phyloP scores from a whole-genome alignment of 2,888 invertebrate species.

The Perdita meconis region DNA sequence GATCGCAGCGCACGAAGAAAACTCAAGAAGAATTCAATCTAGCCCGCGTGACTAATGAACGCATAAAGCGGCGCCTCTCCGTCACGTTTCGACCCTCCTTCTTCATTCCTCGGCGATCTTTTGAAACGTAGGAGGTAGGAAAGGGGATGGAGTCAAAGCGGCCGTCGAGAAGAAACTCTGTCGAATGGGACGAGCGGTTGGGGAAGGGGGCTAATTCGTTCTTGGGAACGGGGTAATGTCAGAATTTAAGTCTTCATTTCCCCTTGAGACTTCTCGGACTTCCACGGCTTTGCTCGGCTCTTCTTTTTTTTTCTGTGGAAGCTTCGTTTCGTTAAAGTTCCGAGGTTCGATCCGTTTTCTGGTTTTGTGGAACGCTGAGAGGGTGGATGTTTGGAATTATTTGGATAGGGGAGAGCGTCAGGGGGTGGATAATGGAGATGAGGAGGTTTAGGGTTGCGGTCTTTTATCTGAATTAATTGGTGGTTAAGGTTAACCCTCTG shows the following conservation, averaged over 20 bases:
- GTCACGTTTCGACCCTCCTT: slow-evolving; percentile 43
- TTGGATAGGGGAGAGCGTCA: neutral
- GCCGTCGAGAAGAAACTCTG: slow-evolving; percentile 30
- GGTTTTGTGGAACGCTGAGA: neutral
- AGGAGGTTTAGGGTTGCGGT: neutral
- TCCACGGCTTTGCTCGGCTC: neutral
- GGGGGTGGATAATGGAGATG: neutral
- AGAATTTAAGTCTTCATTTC: slow-evolving; percentile 43
- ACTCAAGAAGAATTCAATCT: slow-evolving; percentile 77
- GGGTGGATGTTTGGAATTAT: slow-evolving; percentile 25
- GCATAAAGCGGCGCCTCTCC: slow-evolving; percentile 76
- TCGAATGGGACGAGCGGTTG: slow-evolving; percentile 22
- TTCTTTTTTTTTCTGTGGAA: neutral
- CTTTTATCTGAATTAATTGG: too few relatives aligned
- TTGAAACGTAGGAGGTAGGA: slow-evolving; percentile 20
- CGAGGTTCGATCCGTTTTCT: neutral
- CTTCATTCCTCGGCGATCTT: slow-evolving; percentile 28
- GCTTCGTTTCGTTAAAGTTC: slow-evolving; percentile 14
- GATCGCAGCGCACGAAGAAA: slow-evolving; percentile 50
- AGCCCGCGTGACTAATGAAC: slow-evolving; percentile 81
- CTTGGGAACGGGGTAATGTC: slow-evolving; percentile 20
- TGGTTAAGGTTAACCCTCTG: too few relatives aligned
- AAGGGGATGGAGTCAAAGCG: slow-evolving; percentile 2
- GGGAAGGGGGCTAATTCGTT: slow-evolving; percentile 49
- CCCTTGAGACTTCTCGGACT: neutral